Evolutionary conservation across 2,888 invertebrate genomes (phyloP).

Genomic region (Microplitis manilae): DNA sequence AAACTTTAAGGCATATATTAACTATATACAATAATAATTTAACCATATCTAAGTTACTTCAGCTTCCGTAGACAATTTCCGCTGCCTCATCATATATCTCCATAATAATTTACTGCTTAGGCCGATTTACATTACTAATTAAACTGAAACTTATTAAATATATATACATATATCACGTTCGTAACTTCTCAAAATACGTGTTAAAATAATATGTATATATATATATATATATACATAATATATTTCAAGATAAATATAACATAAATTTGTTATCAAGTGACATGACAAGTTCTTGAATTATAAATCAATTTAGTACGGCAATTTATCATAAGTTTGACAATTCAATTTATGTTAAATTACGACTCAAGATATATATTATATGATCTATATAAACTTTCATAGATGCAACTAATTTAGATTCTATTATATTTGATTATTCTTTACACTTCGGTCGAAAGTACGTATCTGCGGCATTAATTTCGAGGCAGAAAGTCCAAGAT

Average conservation of each 20-base stretch:
- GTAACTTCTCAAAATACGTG: not conserved
- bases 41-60: constrained; percentile 10
- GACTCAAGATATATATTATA: not conserved
- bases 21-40: not conserved
- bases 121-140: constrained; percentile 29
- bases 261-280: not conserved
- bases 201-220: not conserved
- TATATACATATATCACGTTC: not conserved
- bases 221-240: not conserved
- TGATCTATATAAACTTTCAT: too few species aligned
- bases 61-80: constrained; percentile 55
- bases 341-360: not conserved
- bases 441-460: too few species aligned
- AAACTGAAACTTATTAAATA: not conserved
- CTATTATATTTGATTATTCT: too few species aligned
- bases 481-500: too few species aligned
- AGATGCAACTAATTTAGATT: too few species aligned
- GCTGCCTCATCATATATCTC: constrained; percentile 50
- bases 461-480: too few species aligned
- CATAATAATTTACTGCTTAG: constrained; percentile 23
- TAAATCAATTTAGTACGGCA: not conserved
- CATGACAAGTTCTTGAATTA: not conserved
- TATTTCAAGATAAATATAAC: not conserved
- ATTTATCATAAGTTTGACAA: not conserved
- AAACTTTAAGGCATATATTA: not conserved